Evolutionary conservation across 2,113 vertebrate species (phyloP).

Genomic region (Chionis minor): DNA sequence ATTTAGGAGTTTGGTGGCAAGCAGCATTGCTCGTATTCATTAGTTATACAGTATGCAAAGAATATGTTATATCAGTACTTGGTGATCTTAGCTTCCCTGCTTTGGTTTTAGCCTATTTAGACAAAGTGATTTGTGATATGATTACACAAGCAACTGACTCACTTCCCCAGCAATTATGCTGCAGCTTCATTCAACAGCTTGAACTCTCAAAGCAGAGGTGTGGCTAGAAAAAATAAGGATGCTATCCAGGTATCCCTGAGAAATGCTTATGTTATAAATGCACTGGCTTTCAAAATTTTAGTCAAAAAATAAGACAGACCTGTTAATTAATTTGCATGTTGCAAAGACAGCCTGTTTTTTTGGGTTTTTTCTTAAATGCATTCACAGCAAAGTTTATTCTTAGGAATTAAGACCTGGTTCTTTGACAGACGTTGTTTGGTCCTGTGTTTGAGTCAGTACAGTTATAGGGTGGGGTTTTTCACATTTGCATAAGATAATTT

Average conservation of each 20-base stretch:
- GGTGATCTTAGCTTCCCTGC: not conserved
- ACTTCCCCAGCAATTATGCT: not conserved
- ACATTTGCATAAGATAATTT: not conserved
- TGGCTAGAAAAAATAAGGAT: not conserved
- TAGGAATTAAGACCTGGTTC: not conserved
- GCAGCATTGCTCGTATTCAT: fast-evolving
- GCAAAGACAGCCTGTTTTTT: not conserved
- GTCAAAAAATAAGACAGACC: not conserved
- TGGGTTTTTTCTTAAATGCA: not conserved
- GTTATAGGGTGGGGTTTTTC: not conserved
- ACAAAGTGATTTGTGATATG: not conserved
- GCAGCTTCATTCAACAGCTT: constrained; percentile 22
- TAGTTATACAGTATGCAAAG: fast-evolving
- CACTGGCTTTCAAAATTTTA: not conserved
- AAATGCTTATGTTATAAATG: not conserved
- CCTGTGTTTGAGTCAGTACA: not conserved
- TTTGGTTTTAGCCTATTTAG: not conserved
- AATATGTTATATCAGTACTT: not conserved
- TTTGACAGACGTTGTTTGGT: not conserved
- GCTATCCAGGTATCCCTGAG: not conserved
- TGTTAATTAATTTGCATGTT: not conserved
- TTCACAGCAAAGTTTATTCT: not conserved
- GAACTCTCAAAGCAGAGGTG: not conserved
- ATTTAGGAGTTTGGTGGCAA: not conserved
- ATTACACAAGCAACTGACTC: constrained; percentile 34